Conservation (phyloP, 2,113 vertebrate species). For the Malurus elegans region DNA sequence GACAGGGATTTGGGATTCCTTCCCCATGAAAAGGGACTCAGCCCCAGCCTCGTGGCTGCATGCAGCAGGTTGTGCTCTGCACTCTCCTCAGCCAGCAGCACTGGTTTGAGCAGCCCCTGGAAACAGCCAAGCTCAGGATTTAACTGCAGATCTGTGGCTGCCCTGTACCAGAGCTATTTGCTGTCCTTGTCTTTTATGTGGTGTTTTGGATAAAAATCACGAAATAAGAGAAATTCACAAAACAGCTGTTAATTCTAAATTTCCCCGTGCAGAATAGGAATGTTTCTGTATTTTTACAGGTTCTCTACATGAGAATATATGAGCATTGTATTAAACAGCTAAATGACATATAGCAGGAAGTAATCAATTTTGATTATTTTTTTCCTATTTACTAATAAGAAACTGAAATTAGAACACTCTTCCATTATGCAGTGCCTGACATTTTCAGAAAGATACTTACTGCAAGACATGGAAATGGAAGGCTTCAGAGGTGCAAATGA, state of each 20-base stretch:
- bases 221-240: not conserved
- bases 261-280: not conserved
- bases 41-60: rapidly evolving
- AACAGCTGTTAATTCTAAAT: not conserved
- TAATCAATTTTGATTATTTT: not conserved
- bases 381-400: slow-evolving; percentile 5
- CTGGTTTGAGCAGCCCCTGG: not conserved
- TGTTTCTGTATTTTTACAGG: not conserved
- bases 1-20: not conserved
- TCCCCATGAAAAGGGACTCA: not conserved
- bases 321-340: not conserved
- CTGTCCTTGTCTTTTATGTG: not conserved
- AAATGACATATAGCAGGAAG: not conserved
- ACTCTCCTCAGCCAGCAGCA: not conserved
- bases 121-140: not conserved
- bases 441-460: slow-evolving; percentile 30
- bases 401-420: slow-evolving; percentile 15
- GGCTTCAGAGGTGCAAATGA: slow-evolving; percentile 21
- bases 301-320: not conserved
- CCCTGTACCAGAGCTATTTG: not conserved
- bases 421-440: slow-evolving; percentile 28
- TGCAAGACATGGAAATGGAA: slow-evolving; percentile 4
- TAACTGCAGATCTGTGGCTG: not conserved
- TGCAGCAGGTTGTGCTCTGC: not conserved
- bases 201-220: not conserved